phyloP scores from a whole-genome alignment of 2,113 vertebrate species.

The Diphyllodes magnificus region DNA sequence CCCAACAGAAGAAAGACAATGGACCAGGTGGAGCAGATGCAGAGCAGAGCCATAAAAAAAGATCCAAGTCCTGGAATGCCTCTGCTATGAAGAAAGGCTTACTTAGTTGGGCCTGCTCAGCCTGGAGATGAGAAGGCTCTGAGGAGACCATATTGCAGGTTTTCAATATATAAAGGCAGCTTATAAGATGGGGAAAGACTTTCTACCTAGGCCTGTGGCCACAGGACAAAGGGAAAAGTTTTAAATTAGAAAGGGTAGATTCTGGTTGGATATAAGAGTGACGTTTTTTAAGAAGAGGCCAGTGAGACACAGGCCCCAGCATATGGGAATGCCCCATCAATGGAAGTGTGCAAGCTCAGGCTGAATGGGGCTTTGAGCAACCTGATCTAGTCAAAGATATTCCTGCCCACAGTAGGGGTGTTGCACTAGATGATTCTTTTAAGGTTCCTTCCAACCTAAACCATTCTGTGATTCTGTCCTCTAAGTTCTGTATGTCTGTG shows the following conservation, averaged over 20 bases:
- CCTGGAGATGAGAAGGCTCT: neutral
- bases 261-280: neutral
- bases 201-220: neutral
- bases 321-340: accelerated
- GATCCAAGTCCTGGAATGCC: neutral
- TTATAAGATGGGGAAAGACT: neutral
- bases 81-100: neutral
- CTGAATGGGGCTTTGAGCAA: neutral
- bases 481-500: neutral
- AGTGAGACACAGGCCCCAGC: neutral
- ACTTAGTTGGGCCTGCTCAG: neutral
- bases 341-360: neutral
- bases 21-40: neutral
- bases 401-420: neutral
- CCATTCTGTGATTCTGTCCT: neutral
- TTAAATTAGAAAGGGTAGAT: neutral
- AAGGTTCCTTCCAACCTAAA: neutral
- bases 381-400: neutral
- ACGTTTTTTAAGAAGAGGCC: neutral
- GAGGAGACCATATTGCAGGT: neutral
- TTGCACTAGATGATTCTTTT: neutral
- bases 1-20: neutral
- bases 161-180: neutral
- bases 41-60: neutral
- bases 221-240: neutral